phyloP scores from a whole-genome alignment of 2,797 vertebrate species.

The Xiphorhynchus erythropygius region DNA sequence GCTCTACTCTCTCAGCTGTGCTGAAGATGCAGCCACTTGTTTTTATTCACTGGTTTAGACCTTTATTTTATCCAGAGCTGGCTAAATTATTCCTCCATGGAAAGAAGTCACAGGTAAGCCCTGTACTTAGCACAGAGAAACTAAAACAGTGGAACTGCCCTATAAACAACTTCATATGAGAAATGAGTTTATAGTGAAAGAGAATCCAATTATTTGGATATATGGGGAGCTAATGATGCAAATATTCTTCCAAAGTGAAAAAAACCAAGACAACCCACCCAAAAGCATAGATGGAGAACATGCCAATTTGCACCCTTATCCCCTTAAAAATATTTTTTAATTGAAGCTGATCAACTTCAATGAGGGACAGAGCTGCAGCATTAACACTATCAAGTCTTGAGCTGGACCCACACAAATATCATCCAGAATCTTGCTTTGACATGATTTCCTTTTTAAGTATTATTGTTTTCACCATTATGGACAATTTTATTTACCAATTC shows the following conservation, averaged over 20 bases:
- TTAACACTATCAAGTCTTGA: neutral
- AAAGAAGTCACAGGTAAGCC: neutral
- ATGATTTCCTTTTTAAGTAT: neutral
- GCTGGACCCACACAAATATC: fast-evolving
- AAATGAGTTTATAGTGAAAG: neutral
- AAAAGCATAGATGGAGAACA: neutral
- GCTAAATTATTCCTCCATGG: neutral
- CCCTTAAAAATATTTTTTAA: neutral
- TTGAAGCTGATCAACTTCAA: neutral
- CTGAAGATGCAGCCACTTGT: neutral
- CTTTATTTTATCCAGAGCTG: neutral
- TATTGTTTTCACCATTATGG: neutral
- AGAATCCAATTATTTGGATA: neutral
- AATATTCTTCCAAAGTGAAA: neutral
- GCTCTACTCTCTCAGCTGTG: neutral
- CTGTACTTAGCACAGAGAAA: neutral
- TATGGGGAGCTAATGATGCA: neutral
- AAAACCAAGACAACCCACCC: neutral
- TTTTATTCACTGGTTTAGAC: neutral
- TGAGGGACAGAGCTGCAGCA: neutral
- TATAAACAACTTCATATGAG: fast-evolving
- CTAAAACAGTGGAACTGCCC: neutral
- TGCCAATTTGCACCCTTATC: neutral
- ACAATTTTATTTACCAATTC: neutral
- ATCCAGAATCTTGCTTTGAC: neutral